Evolutionary conservation across 2,888 invertebrate species (phyloP).

Genomic region (Slavum lentiscoides): DNA sequence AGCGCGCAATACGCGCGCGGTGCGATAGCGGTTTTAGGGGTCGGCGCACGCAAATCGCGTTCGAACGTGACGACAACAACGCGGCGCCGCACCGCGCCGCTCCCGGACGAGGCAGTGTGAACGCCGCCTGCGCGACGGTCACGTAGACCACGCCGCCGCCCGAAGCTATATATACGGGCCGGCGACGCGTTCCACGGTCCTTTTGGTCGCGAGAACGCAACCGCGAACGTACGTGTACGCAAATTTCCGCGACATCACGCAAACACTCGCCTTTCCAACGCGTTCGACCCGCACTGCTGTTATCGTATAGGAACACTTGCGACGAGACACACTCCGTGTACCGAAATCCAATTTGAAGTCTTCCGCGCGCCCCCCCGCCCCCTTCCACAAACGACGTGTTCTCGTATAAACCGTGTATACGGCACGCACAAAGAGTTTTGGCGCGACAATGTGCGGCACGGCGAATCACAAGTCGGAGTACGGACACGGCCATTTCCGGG

Average conservation of each 20-base stretch:
- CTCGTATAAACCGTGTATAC: too few relatives aligned
- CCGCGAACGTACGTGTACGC: background rate
- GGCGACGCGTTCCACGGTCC: background rate
- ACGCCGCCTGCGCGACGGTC: constrained; percentile 36
- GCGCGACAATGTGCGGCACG: constrained; percentile 41
- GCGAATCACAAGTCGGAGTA: constrained; percentile 25
- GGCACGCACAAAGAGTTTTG: too few relatives aligned
- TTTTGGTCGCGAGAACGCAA: background rate
- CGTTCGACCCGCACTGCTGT: too few relatives aligned
- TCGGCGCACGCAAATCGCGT: background rate
- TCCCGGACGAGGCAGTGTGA: constrained; percentile 12
- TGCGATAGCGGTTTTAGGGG: background rate
- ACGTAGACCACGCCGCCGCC: constrained; percentile 38
- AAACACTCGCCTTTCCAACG: too few relatives aligned
- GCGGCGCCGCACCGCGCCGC: too few relatives aligned
- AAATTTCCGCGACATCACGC: too few relatives aligned
- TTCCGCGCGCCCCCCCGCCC: too few relatives aligned
- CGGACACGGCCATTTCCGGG: constrained; percentile 26
- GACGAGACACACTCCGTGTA: too few relatives aligned
- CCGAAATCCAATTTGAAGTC: background rate
- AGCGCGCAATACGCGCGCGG: background rate
- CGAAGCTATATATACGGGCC: constrained; percentile 18
- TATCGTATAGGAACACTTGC: too few relatives aligned
- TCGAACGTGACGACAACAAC: background rate
- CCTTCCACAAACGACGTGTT: too few relatives aligned